These are phyloP conservation scores for Daboia siamensis DNA, from an alignment of 2,113 vertebrate species.

Conservation along the genomic window DNA sequence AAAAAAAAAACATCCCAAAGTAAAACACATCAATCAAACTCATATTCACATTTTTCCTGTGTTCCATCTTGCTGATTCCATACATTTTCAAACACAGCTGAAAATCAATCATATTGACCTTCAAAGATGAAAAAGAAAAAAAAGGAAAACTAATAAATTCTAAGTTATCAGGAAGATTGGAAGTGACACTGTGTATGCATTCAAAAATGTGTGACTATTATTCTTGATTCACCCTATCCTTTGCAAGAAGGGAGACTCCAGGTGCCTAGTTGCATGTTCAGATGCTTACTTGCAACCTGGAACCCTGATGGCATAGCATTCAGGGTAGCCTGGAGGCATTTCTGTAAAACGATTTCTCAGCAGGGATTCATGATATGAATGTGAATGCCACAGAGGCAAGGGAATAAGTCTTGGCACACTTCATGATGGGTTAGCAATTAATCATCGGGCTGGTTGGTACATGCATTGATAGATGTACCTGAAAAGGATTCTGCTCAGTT, in stretches of 20 bases:
- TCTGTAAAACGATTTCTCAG: too few relatives aligned
- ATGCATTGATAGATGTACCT: background rate
- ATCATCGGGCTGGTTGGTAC: background rate
- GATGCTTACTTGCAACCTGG: too few relatives aligned
- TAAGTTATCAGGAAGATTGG: background rate
- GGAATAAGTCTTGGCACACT: background rate
- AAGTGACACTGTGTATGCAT: background rate
- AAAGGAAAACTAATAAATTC: background rate
- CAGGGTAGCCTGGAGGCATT: background rate
- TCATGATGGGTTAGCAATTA: background rate
- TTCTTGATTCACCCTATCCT: background rate
- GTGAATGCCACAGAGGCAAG: background rate
- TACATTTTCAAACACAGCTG: background rate
- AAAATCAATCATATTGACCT: background rate
- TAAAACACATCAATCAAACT: conserved; percentile 22
- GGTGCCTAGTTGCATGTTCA: background rate
- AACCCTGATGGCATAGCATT: background rate
- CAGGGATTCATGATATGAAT: background rate
- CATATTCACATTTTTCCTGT: background rate
- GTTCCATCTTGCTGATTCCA: background rate
- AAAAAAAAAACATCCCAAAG: background rate
- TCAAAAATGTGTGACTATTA: background rate
- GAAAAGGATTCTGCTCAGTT: background rate
- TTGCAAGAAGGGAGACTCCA: background rate
- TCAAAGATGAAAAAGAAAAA: background rate